Conservation (phyloP, 2,113 vertebrate genomes). For the Tinamus guttatus region DNA sequence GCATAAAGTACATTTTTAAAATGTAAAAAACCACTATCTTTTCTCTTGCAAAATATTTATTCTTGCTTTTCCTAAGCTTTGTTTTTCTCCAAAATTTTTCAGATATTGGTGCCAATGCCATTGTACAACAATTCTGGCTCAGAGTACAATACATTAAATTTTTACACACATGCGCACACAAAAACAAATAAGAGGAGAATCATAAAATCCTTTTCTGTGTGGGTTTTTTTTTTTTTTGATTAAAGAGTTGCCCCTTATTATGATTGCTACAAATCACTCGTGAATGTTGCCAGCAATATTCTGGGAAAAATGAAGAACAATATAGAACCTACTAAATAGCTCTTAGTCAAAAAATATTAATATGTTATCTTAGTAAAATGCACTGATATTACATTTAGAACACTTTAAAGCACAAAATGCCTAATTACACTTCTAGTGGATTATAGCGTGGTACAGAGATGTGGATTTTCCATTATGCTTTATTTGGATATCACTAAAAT, state of each 20-base stretch:
- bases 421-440: not conserved
- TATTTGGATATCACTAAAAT: not conserved
- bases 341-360: not conserved
- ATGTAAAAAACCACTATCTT: conserved; percentile 1
- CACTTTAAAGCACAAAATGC: not conserved
- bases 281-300: not conserved
- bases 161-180: conserved; percentile 10
- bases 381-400: not conserved
- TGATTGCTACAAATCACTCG: conserved; percentile 9
- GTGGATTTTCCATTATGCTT: not conserved
- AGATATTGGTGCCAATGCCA: conserved; percentile 60
- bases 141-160: conserved; percentile 34
- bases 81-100: conserved; percentile 51
- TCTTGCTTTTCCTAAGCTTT: conserved; percentile 47
- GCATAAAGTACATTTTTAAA: conserved; percentile 27
- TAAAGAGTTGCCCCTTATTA: conserved; percentile 24
- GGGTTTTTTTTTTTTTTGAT: not conserved
- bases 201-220: conserved; percentile 18
- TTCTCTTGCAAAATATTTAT: conserved; percentile 50
- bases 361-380: not conserved
- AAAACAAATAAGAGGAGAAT: conserved; percentile 39
- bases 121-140: conserved; percentile 57
- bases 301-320: not conserved
- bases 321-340: not conserved
- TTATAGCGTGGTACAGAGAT: not conserved